These are phyloP conservation scores for Sandelia bainsii DNA, from an alignment of 2,797 vertebrate genomes.

Conservation along the genomic window DNA sequence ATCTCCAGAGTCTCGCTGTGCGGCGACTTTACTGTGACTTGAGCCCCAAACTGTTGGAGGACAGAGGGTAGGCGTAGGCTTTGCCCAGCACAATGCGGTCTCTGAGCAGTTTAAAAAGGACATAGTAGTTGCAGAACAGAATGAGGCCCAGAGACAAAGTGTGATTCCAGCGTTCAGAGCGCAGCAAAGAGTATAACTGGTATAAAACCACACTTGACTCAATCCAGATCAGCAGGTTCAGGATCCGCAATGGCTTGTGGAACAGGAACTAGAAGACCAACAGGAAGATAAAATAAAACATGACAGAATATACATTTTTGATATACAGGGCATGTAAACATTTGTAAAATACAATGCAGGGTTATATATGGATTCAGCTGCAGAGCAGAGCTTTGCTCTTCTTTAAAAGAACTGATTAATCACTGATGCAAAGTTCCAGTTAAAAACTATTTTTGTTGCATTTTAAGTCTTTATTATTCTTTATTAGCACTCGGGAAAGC, in stretches of 20 bases:
- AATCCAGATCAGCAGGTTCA: slow-evolving; percentile 97
- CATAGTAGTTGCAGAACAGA: slow-evolving; percentile 99
- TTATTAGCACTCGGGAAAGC: too few relatives aligned
- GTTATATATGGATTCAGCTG: too few relatives aligned
- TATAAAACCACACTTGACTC: slow-evolving; percentile 97
- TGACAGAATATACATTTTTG: neutral
- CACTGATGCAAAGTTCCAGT: neutral
- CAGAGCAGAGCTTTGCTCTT: neutral
- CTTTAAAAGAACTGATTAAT: neutral
- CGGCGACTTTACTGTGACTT: slow-evolving; percentile 88
- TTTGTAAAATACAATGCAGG: neutral
- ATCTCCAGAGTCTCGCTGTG: slow-evolving; percentile 41
- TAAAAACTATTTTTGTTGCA: neutral
- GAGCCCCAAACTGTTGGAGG: slow-evolving; percentile 86
- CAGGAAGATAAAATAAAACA: neutral
- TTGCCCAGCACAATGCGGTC: slow-evolving; percentile 98
- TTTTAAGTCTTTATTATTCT: too few relatives aligned
- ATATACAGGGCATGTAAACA: neutral
- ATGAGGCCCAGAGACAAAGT: slow-evolving; percentile 98
- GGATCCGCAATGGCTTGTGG: slow-evolving; percentile 97
- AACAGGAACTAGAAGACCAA: slow-evolving; percentile 92
- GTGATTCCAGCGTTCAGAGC: slow-evolving; percentile 99
- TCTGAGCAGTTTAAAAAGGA: slow-evolving; percentile 98
- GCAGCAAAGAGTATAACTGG: slow-evolving; percentile 97
- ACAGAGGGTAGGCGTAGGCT: slow-evolving; percentile 93